Evolutionary conservation across 2,888 invertebrate species (phyloP).

Genomic region (Pyralis farinalis): DNA sequence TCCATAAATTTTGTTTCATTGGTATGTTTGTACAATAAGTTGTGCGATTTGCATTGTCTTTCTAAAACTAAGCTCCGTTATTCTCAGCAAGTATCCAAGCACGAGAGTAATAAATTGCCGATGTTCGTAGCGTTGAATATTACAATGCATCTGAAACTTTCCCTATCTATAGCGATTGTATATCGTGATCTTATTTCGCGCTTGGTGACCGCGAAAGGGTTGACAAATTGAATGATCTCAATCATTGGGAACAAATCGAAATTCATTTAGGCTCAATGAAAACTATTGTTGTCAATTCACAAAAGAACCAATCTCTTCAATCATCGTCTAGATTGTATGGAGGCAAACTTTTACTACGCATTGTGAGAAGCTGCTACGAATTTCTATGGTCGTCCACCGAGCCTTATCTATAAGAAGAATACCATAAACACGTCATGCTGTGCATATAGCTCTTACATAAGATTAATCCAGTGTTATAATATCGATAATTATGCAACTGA

Average conservation of each 20-base stretch:
- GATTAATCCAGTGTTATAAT: too few relatives aligned
- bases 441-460: too few relatives aligned
- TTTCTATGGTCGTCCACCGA: not conserved
- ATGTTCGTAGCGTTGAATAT: not conserved
- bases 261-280: conserved; percentile 17
- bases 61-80: not conserved
- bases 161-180: conserved; percentile 19
- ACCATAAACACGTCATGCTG: too few relatives aligned
- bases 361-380: not conserved
- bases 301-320: conserved; percentile 10
- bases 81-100: not conserved
- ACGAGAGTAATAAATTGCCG: not conserved
- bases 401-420: not conserved
- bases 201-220: conserved; percentile 29
- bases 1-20: too few relatives aligned
- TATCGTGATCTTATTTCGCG: conserved; percentile 21
- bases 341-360: not conserved
- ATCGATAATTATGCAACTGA: too few relatives aligned
- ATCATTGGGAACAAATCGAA: conserved; percentile 24
- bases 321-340: not conserved
- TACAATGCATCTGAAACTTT: conserved; percentile 26
- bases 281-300: conserved; percentile 15
- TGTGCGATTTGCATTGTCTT: too few relatives aligned
- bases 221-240: conserved; percentile 35
- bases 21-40: too few relatives aligned